These are phyloP conservation scores for Arctocebus calabarensis DNA, from an alignment of 2,797 vertebrate species.

Conservation along the genomic window DNA sequence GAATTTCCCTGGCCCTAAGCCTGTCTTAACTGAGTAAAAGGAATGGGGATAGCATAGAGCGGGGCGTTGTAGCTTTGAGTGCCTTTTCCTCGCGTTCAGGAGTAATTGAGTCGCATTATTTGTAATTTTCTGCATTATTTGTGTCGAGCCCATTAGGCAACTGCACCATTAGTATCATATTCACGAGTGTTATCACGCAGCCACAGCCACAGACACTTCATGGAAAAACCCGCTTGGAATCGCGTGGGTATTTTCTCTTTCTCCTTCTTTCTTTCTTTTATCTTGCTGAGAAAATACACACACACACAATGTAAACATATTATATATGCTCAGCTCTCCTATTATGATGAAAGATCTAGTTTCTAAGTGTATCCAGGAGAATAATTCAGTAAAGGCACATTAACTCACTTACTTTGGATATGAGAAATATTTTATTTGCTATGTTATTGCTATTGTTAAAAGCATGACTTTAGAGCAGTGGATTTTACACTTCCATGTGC, in stretches of 20 bases:
- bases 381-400: slow-evolving; percentile 59
- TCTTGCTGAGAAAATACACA: neutral
- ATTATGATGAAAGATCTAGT: slow-evolving; percentile 18
- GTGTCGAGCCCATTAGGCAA: slow-evolving; percentile 72
- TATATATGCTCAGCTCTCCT: neutral
- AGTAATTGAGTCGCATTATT: slow-evolving; percentile 75
- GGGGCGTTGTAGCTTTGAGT: neutral
- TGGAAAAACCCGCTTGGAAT: slow-evolving; percentile 68
- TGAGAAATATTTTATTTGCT: slow-evolving; percentile 64
- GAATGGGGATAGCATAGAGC: neutral
- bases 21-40: slow-evolving; percentile 41
- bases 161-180: slow-evolving; percentile 68
- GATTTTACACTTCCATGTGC: slow-evolving; percentile 22
- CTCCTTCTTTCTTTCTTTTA: slow-evolving; percentile 51
- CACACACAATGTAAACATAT: neutral
- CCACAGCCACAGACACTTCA: slow-evolving; percentile 63
- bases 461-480: neutral
- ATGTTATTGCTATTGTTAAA: slow-evolving; percentile 46
- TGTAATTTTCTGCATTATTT: slow-evolving; percentile 83
- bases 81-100: slow-evolving; percentile 57
- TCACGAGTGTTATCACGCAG: slow-evolving; percentile 68
- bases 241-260: slow-evolving; percentile 60
- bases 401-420: slow-evolving; percentile 11
- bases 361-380: slow-evolving; percentile 41
- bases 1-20: slow-evolving; percentile 45